Base-by-base conservation (phyloP, 2,888 invertebrate species). In the Microctonus brassicae region DNA sequence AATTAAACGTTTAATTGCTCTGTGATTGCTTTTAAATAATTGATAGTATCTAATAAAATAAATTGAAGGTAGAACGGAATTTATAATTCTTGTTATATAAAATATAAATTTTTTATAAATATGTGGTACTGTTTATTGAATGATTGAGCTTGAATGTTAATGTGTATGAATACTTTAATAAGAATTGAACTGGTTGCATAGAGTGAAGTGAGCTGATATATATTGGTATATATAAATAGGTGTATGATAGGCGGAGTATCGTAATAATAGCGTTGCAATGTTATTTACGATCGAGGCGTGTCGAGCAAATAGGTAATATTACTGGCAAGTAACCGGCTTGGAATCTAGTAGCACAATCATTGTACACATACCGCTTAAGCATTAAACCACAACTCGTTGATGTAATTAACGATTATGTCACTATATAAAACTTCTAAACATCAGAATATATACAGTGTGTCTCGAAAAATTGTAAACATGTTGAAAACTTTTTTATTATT, bases 371-470 rank as follows among this genome's bases (percentile, higher is more conserved):
- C 9, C 47, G 17, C 75, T 77, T 77, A 81, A 80, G 79, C 82
- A 83, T 84, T 83, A 86, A 7, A 80, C 81, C 81, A 80, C 83
- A 80, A 81, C 83, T 83, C 84, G 84, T 85, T 84, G 82, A 84
- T 84, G 83, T 85, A 85, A 86, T 86, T 86, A 87, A 86, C 81
- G 83, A 86, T 83, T 78, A 80, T 84, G 81, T 80, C 82, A 81
- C 77, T 75, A 68, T n/a, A n/a, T n/a, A n/a, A n/a, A n/a, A n/a
- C n/a, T n/a, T n/a, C n/a, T n/a, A n/a, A n/a, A n/a, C n/a, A n/a
- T n/a, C n/a, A n/a, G n/a, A n/a, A n/a, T n/a, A n/a, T n/a, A n/a
- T n/a, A n/a, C n/a, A n/a, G n/a, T n/a, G n/a, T n/a, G n/a, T n/a
- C n/a, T n/a, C n/a, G n/a, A n/a, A n/a, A n/a, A n/a, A n/a, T n/a